Conservation (phyloP, 2,797 vertebrate genomes). For the Eupleurogrammus muticus region DNA sequence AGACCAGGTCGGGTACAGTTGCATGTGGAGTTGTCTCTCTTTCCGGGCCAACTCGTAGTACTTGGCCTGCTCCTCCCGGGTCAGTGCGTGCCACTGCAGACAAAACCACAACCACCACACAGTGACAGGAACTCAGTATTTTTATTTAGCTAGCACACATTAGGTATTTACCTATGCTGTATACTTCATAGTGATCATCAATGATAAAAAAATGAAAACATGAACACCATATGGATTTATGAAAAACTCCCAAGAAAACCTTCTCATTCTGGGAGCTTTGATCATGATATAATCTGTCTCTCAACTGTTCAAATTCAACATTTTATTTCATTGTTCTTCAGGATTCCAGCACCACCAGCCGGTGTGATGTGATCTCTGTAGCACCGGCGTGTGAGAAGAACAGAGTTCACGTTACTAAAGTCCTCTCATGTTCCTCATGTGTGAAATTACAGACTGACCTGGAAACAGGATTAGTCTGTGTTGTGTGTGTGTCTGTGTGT, state of each 20-base stretch:
- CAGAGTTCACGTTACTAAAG: constrained; percentile 32
- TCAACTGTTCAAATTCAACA: not conserved
- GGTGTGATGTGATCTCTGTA: constrained; percentile 10
- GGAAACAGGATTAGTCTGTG: constrained; percentile 48
- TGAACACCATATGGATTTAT: not conserved
- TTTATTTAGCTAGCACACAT: not conserved
- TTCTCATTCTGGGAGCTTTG: not conserved
- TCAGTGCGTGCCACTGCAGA: constrained; percentile 95
- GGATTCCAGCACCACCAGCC: constrained; percentile 3
- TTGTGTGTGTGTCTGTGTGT: not conserved
- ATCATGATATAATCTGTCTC: not conserved
- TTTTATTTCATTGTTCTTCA: not conserved
- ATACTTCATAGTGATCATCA: too few relatives aligned
- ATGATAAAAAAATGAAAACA: not conserved
- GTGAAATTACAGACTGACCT: constrained; percentile 59
- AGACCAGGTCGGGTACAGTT: constrained; percentile 99
- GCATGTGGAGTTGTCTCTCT: constrained; percentile 99
- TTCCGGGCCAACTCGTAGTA: constrained; percentile 98
- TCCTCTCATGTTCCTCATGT: constrained; percentile 58
- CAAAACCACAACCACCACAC: constrained; percentile 17
- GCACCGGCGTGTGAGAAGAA: constrained; percentile 25
- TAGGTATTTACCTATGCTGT: not conserved
- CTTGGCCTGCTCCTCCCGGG: constrained; percentile 97
- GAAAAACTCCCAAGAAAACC: not conserved
- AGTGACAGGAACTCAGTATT: not conserved